Evolutionary conservation across 2,888 invertebrate genomes (phyloP).

Genomic region (Drosophila rellima): DNA sequence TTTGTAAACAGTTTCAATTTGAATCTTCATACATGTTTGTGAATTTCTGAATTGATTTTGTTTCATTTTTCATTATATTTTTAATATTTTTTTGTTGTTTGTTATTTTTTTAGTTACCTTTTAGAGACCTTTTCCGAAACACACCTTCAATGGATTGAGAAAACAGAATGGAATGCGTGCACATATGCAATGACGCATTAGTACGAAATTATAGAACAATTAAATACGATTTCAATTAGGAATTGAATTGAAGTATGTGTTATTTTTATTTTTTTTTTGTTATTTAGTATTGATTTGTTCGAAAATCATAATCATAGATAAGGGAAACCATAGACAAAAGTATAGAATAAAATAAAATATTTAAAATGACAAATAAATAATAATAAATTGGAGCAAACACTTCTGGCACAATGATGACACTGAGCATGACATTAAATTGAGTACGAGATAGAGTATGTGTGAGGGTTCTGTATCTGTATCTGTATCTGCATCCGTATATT

Average conservation of each 20-base stretch:
- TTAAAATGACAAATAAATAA: slow-evolving; percentile 42
- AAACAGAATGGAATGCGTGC: slow-evolving; percentile 87
- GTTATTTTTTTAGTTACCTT: slow-evolving; percentile 91
- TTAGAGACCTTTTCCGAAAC: slow-evolving; percentile 98
- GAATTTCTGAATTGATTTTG: slow-evolving; percentile 86
- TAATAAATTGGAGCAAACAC: slow-evolving; percentile 64
- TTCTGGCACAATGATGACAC: slow-evolving; percentile 76
- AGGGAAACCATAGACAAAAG: slow-evolving; percentile 42
- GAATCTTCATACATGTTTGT: slow-evolving; percentile 83
- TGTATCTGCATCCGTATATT: slow-evolving; percentile 32
- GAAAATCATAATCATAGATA: slow-evolving; percentile 50
- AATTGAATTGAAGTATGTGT: slow-evolving; percentile 72
- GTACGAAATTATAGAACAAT: slow-evolving; percentile 86
- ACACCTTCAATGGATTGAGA: slow-evolving; percentile 90
- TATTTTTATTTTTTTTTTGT: slow-evolving; percentile 39
- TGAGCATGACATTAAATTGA: slow-evolving; percentile 68
- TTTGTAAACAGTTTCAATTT: slow-evolving; percentile 78
- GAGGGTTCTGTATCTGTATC: slow-evolving; percentile 50
- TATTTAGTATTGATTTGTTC: slow-evolving; percentile 58
- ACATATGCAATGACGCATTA: slow-evolving; percentile 86
- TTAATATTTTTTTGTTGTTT: slow-evolving; percentile 60
- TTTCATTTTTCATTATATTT: slow-evolving; percentile 63
- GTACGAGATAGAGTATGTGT: slow-evolving; percentile 47
- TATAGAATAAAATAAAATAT: slow-evolving; percentile 14
- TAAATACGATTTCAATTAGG: slow-evolving; percentile 85